A percentile compares a stretch with the other conserved stretches of the same genome.
Conservation (phyloP, 2,113 vertebrate species). For the Ursus arctos region DNA sequence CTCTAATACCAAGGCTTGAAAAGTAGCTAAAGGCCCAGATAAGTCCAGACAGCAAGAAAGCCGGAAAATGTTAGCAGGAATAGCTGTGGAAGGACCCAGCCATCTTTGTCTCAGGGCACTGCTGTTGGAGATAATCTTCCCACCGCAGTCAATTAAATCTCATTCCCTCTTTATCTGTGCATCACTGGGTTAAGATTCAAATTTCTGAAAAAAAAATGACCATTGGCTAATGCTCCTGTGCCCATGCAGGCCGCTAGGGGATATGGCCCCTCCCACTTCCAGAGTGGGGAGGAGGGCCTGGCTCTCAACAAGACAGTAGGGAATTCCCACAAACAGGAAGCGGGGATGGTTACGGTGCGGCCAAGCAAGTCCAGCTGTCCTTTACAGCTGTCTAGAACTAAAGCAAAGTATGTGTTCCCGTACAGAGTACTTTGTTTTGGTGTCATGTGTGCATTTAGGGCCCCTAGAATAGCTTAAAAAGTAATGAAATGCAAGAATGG, state of each 20-base stretch:
- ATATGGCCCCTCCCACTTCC: background rate
- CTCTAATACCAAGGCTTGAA: background rate
- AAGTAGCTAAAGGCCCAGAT: background rate
- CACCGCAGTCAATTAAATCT: background rate
- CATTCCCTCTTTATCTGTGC: slow-evolving; percentile 34
- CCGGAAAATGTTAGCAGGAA: slow-evolving; percentile 3
- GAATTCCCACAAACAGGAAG: background rate
- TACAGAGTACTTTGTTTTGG: slow-evolving; percentile 20
- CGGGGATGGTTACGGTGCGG: background rate
- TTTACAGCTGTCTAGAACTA: slow-evolving; percentile 69
- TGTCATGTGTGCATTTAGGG: background rate
- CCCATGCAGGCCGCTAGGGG: background rate
- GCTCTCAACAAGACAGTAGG: background rate
- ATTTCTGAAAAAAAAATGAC: background rate
- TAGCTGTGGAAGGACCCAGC: background rate
- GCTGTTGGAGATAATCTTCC: background rate
- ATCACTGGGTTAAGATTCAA: background rate
- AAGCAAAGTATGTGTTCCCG: slow-evolving; percentile 66
- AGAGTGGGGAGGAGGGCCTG: background rate
- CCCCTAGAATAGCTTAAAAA: slow-evolving; percentile 12
- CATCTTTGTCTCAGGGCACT: background rate
- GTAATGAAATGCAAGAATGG: slow-evolving; percentile 36
- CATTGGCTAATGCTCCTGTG: background rate
- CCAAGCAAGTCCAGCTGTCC: slow-evolving; percentile 58
- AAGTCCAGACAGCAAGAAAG: background rate